Conservation (phyloP, 2,797 vertebrate species). For the Ceyx erithaca region DNA sequence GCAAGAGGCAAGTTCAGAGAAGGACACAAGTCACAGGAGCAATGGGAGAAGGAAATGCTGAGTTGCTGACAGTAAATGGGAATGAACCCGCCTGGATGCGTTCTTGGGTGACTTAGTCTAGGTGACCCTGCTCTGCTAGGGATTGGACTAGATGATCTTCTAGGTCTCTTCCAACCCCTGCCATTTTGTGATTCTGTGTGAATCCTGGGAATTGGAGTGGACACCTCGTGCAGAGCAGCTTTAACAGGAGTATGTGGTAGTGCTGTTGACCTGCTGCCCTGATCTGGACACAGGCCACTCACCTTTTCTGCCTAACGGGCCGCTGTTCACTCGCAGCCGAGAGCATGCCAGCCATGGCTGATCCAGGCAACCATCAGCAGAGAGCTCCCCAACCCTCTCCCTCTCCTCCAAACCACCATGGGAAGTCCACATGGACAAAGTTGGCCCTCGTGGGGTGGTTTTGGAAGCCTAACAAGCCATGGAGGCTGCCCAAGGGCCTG, state of each 20-base stretch:
- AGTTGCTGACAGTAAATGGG: neutral
- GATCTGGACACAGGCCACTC: fast-evolving
- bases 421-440: neutral
- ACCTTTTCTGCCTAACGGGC: neutral
- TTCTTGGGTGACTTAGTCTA: too few species aligned
- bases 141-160: too few species aligned
- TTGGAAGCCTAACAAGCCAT: neutral
- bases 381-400: neutral
- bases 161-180: too few species aligned
- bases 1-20: fast-evolving
- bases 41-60: fast-evolving
- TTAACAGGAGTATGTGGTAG: neutral
- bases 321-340: fast-evolving
- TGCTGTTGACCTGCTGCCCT: neutral
- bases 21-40: neutral
- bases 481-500: neutral
- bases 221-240: neutral
- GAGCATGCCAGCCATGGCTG: neutral
- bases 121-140: too few species aligned
- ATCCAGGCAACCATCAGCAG: neutral
- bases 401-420: fast-evolving
- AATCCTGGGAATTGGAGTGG: neutral
- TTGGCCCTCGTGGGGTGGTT: fast-evolving
- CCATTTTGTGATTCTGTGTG: too few species aligned
- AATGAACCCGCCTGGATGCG: neutral